Conservation (phyloP, 2,888 invertebrate genomes). For the Pollenia angustigena region DNA sequence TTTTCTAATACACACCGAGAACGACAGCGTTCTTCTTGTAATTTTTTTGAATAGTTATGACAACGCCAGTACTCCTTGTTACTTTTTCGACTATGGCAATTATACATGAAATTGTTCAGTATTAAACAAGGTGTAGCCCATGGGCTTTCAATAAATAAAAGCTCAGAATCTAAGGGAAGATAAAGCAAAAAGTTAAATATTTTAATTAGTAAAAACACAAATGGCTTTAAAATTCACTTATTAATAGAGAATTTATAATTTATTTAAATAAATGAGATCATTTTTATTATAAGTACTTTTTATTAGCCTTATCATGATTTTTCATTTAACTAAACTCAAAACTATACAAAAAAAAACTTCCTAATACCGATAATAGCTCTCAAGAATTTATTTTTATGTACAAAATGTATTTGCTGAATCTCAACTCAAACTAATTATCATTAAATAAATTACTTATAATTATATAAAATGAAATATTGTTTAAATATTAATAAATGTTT, state of each 20-base stretch:
- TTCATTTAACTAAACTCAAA: conserved; percentile 25
- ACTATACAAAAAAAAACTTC: not conserved
- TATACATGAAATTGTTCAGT: conserved; percentile 83
- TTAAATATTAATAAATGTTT: conserved; percentile 8
- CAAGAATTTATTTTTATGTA: not conserved
- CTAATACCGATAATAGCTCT: not conserved
- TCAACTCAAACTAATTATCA: too few relatives aligned
- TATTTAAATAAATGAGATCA: conserved; percentile 4
- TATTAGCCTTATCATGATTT: conserved; percentile 27
- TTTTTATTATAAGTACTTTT: conserved; percentile 1
- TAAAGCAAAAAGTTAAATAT: conserved; percentile 49
- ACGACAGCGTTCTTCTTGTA: conserved; percentile 82
- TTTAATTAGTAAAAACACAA: conserved; percentile 48
- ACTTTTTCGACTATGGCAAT: conserved; percentile 84
- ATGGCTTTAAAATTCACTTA: not conserved
- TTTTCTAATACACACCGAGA: conserved; percentile 84
- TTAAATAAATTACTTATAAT: too few relatives aligned
- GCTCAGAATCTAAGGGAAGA: conserved; percentile 75
- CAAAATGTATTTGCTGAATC: not conserved
- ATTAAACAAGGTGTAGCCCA: conserved; percentile 84
- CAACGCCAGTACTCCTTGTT: conserved; percentile 84
- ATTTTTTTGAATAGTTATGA: conserved; percentile 84
- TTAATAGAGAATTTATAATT: not conserved
- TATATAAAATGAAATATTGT: too few relatives aligned
- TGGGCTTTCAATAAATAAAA: conserved; percentile 83